Evolutionary conservation across 2,797 vertebrate genomes (phyloP).

Genomic region (Capromys pilorides): DNA sequence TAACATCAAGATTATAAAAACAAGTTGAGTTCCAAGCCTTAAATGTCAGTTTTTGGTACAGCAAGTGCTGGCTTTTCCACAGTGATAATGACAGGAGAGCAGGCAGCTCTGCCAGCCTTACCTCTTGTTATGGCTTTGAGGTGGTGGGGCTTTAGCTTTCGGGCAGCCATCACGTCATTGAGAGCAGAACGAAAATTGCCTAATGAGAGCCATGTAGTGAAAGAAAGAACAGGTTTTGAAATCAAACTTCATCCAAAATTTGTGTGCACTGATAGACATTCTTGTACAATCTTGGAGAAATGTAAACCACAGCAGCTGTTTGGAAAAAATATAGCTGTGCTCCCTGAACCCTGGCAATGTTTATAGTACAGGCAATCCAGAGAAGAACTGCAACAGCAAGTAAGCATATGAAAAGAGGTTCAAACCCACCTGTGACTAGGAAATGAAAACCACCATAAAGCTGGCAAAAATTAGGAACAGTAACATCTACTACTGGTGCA

Average conservation of each 20-base stretch:
- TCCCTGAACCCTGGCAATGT: constrained; percentile 41
- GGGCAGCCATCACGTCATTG: constrained; percentile 91
- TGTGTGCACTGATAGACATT: neutral
- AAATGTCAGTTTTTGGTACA: neutral
- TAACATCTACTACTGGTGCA: neutral
- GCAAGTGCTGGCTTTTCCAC: neutral
- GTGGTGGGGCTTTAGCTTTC: constrained; percentile 93
- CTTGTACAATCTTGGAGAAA: constrained; percentile 21
- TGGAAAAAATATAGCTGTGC: neutral
- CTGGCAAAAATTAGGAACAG: constrained; percentile 50
- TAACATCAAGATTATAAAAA: constrained; percentile 4
- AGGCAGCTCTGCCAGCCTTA: constrained; percentile 72
- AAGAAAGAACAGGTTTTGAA: constrained; percentile 44
- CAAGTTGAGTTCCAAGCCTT: neutral
- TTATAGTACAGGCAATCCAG: neutral
- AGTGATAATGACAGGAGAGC: neutral
- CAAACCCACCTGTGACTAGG: neutral
- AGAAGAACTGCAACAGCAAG: neutral
- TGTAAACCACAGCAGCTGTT: constrained; percentile 35
- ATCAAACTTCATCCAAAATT: constrained; percentile 59
- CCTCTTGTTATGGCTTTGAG: constrained; percentile 95
- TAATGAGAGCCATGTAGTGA: constrained; percentile 76
- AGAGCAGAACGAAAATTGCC: constrained; percentile 96
- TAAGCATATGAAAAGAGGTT: neutral
- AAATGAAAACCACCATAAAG: constrained; percentile 38